Conservation (phyloP, 2,888 invertebrate species). For the Pristionchus exspectatus region DNA sequence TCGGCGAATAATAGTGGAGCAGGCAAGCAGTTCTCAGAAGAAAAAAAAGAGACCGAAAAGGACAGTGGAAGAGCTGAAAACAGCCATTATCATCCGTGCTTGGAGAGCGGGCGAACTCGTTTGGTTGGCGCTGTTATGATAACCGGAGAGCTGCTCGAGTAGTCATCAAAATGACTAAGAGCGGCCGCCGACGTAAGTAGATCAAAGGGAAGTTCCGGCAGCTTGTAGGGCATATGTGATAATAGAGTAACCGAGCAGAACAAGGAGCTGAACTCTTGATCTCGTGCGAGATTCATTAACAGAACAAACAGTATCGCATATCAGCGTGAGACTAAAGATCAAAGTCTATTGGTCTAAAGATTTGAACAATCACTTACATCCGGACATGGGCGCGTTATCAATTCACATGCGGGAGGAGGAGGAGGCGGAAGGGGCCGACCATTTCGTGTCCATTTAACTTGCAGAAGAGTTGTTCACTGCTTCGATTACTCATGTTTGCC, state of each 20-base stretch:
- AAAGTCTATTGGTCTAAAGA: not conserved
- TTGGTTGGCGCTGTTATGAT: slow-evolving; percentile 10
- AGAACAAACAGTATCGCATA: not conserved
- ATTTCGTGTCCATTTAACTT: not conserved
- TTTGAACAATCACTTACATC: slow-evolving; percentile 7
- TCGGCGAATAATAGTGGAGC: not conserved
- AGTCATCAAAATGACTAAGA: slow-evolving; percentile 19
- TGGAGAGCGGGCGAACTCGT: not conserved
- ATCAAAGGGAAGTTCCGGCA: slow-evolving; percentile 8
- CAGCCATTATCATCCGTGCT: slow-evolving; percentile 1
- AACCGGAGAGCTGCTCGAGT: not conserved
- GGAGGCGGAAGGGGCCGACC: not conserved
- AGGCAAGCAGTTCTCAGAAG: not conserved
- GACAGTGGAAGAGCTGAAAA: not conserved
- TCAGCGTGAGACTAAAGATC: not conserved
- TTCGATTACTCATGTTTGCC: not conserved
- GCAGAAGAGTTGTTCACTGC: not conserved
- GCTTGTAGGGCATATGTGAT: not conserved
- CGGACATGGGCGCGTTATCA: slow-evolving; percentile 6
- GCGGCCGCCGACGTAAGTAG: not conserved
- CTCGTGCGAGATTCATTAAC: not conserved
- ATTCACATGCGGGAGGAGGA: not conserved
- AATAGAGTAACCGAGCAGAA: not conserved
- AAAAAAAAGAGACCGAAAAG: slow-evolving; percentile 1
- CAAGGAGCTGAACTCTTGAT: slow-evolving; percentile 4